These are phyloP conservation scores for Squalus acanthias DNA, from an alignment of 2,797 vertebrate genomes.

Conservation along the genomic window DNA sequence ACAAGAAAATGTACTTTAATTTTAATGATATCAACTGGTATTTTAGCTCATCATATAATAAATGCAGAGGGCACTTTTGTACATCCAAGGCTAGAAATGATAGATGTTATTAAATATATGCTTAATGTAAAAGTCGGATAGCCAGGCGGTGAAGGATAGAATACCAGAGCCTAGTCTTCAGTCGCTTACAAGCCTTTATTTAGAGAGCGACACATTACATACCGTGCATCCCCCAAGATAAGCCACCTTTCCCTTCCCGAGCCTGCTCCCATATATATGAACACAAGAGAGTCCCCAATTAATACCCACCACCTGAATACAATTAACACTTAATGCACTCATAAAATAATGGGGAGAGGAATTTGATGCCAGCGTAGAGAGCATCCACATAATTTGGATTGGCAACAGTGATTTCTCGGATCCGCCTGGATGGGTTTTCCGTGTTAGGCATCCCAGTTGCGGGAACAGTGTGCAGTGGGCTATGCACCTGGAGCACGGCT, in stretches of 20 bases:
- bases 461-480: background rate
- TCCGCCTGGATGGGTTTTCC: background rate
- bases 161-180: no score
- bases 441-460: background rate
- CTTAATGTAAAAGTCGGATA: no score
- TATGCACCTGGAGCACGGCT: background rate
- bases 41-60: background rate
- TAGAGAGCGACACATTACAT: no score
- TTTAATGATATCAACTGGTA: background rate
- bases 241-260: no score
- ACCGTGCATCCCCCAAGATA: no score
- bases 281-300: no score
- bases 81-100: background rate
- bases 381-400: background rate
- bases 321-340: no score
- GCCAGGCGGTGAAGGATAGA: no score
- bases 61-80: background rate
- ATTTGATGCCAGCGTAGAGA: background rate
- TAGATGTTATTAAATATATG: background rate
- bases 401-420: background rate
- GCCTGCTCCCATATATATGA: no score
- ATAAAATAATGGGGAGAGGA: background rate
- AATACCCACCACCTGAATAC: no score
- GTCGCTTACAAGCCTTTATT: no score
- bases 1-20: background rate